Percentiles rank a stretch among this genome's conserved stretches.
Conservation (phyloP, 2,113 vertebrate species). For the Gulo gulo region DNA sequence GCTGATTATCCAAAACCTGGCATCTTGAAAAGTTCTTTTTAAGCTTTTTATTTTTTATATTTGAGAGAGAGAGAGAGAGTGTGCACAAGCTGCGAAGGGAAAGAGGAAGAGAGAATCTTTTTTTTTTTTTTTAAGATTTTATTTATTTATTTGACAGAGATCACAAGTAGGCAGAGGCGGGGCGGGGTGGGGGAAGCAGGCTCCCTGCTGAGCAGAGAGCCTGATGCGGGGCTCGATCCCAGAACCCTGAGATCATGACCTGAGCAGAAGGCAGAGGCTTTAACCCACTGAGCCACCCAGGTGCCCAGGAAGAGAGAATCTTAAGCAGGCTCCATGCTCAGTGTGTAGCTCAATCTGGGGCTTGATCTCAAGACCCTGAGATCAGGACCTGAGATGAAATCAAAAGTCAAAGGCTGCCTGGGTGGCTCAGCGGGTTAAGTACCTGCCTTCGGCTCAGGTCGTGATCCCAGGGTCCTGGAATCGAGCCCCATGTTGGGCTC, state of each 20-base stretch:
- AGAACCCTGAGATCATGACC: too few relatives aligned
- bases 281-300: too few relatives aligned
- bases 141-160: too few relatives aligned
- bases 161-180: too few relatives aligned
- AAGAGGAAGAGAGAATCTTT: neutral
- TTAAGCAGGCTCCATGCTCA: neutral
- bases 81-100: neutral
- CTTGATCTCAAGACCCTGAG: neutral
- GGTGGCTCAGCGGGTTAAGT: neutral
- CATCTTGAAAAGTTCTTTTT: neutral
- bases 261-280: too few relatives aligned
- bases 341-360: neutral
- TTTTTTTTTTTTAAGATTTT: too few relatives aligned
- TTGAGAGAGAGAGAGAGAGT: neutral
- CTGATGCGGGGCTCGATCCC: too few relatives aligned
- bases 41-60: neutral
- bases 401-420: neutral
- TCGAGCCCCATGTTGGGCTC: neutral
- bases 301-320: neutral
- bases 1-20: neutral
- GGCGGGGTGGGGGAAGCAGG: too few relatives aligned
- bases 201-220: too few relatives aligned
- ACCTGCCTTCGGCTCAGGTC: neutral
- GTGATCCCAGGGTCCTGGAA: neutral
- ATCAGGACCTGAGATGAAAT: neutral